A percentile compares a stretch with the other conserved stretches of the same genome.
phyloP scores from a whole-genome alignment of 2,113 vertebrate genomes.

The Ptyas mucosa region DNA sequence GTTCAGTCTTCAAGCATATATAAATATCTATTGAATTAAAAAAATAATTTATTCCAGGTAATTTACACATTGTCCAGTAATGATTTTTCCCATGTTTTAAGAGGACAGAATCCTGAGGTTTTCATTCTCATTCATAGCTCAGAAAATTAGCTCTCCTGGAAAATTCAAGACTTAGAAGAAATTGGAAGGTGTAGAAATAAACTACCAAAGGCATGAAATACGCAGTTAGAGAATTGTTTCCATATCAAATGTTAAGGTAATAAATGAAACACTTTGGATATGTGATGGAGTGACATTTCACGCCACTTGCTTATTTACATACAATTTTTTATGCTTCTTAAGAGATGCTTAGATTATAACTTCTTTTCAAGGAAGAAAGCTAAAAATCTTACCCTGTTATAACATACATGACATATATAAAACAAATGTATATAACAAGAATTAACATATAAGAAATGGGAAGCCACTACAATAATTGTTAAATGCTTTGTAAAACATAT shows the following conservation, averaged over 20 bases:
- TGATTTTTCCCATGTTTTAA: background rate
- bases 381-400: background rate
- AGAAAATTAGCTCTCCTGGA: background rate
- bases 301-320: slow-evolving; percentile 3
- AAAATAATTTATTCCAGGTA: slow-evolving; percentile 3
- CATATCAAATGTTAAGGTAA: slow-evolving; percentile 35
- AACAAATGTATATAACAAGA: background rate
- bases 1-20: background rate
- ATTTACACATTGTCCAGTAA: background rate
- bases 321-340: background rate
- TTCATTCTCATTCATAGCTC: background rate
- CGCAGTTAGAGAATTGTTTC: slow-evolving; percentile 19
- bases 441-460: background rate
- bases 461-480: background rate
- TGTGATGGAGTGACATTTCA: background rate
- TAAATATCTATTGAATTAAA: slow-evolving; percentile 2
- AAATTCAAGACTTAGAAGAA: slow-evolving; percentile 34
- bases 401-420: too few species aligned
- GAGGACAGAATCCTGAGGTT: slow-evolving; percentile 14
- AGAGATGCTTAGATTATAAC: slow-evolving; percentile 27
- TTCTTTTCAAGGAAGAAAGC: slow-evolving; percentile 1
- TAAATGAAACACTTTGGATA: background rate
- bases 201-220: slow-evolving; percentile 4
- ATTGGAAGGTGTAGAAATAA: slow-evolving; percentile 11
- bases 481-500: background rate